phyloP scores from a whole-genome alignment of 2,888 invertebrate species.

The Hymenopus coronatus region DNA sequence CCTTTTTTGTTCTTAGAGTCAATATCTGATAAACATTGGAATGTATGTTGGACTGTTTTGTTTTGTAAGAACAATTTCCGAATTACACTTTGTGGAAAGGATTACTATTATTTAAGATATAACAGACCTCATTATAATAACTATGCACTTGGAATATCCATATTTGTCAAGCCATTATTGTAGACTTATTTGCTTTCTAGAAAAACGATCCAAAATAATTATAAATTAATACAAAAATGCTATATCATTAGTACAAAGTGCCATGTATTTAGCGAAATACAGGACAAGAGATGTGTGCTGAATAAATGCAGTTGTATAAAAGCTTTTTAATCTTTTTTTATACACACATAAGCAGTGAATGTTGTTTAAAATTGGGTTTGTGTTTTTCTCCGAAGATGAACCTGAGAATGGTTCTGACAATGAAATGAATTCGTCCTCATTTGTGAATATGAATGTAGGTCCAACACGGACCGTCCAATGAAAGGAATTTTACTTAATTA shows the following conservation, averaged over 20 bases:
- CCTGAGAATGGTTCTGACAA: not conserved
- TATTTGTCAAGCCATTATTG: too few relatives aligned
- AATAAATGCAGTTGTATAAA: not conserved
- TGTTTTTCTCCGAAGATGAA: not conserved
- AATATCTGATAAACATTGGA: too few relatives aligned
- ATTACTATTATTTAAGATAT: too few relatives aligned
- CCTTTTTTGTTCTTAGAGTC: too few relatives aligned
- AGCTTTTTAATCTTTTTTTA: not conserved
- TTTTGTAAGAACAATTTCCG: too few relatives aligned
- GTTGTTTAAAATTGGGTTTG: not conserved
- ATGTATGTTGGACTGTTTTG: too few relatives aligned
- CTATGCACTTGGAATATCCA: too few relatives aligned
- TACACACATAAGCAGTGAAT: not conserved
- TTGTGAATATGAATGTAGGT: not conserved
- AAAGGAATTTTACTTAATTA: not conserved
- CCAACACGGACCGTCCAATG: not conserved
- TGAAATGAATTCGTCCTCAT: not conserved
- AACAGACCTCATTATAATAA: too few relatives aligned
- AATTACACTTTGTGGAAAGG: too few relatives aligned
- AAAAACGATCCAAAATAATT: too few relatives aligned
- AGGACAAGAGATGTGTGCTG: not conserved
- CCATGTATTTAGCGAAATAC: not conserved
- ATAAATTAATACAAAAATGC: too few relatives aligned
- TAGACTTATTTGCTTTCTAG: too few relatives aligned
- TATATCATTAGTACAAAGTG: not conserved